A percentile compares a stretch with the other conserved stretches of the same genome.
Conservation (phyloP, 1,140 invertebrate species). For the Drosophila trapezifrons region DNA sequence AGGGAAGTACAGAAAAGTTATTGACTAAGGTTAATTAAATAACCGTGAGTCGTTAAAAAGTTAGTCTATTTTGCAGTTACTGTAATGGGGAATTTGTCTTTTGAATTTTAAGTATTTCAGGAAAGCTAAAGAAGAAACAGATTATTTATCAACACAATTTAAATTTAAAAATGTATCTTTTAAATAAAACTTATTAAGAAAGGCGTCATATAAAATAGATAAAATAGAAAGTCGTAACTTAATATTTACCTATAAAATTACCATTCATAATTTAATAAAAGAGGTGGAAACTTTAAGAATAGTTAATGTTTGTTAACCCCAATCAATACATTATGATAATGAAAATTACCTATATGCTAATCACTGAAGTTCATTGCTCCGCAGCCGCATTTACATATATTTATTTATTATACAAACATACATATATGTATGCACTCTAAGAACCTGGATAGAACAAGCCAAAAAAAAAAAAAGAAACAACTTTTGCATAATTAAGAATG, state of each 20-base stretch:
- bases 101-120: no score
- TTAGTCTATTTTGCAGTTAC: neutral
- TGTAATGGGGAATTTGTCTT: no score
- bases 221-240: no score
- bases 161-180: no score
- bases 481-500: constrained; percentile 50
- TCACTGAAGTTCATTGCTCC: constrained; percentile 56
- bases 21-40: constrained; percentile 12
- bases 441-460: constrained; percentile 21
- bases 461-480: constrained; percentile 13
- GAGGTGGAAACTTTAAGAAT: neutral
- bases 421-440: constrained; percentile 3
- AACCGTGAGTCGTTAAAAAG: neutral
- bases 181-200: no score
- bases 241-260: no score
- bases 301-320: neutral
- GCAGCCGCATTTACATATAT: constrained; percentile 19
- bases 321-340: constrained; percentile 9
- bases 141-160: no score
- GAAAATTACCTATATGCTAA: constrained; percentile 26
- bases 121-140: no score
- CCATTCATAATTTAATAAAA: neutral
- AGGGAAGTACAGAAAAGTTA: constrained; percentile 1
- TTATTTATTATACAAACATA: constrained; percentile 2
- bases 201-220: no score